Conservation (phyloP, 1,140 invertebrate species). For the Wiebesia pumilae region DNA sequence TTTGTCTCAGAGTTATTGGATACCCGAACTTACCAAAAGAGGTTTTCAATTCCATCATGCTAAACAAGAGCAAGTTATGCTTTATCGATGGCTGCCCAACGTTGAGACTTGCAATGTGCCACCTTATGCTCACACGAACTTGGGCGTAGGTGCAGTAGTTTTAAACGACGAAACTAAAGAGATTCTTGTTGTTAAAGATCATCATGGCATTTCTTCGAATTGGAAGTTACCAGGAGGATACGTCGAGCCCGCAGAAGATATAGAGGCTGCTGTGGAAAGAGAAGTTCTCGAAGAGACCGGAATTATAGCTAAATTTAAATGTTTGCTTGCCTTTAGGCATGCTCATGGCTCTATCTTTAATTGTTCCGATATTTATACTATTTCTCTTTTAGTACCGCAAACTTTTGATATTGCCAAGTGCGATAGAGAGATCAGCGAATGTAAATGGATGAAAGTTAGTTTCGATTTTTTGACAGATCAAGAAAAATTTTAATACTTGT, state of each 20-base stretch:
- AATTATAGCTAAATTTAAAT: constrained; percentile 83
- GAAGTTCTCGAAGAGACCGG: constrained; percentile 95
- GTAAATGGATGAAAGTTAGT: constrained; percentile 86
- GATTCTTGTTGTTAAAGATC: constrained; percentile 87
- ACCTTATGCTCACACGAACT: constrained; percentile 87
- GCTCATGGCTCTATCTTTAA: constrained; percentile 82
- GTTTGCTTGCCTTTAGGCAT: constrained; percentile 86
- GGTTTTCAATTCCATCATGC: constrained; percentile 93
- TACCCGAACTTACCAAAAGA: constrained; percentile 85
- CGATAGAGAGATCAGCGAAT: constrained; percentile 83
- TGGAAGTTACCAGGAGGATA: constrained; percentile 96
- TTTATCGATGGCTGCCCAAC: constrained; percentile 87
- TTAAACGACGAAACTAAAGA: constrained; percentile 83
- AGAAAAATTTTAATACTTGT: neutral
- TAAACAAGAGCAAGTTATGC: constrained; percentile 83
- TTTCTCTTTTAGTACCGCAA: constrained; percentile 83
- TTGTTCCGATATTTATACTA: constrained; percentile 90
- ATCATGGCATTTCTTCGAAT: constrained; percentile 68
- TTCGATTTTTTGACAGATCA: constrained; percentile 24
- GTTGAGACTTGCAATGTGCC: constrained; percentile 83
- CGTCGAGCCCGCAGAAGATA: constrained; percentile 89
- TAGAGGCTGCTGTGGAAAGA: constrained; percentile 84
- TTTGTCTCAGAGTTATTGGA: constrained; percentile 82
- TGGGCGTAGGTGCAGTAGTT: constrained; percentile 92
- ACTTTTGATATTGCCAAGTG: constrained; percentile 81